Evolutionary conservation across 2,888 invertebrate genomes (phyloP).

Genomic region (Eucriotettix oculatus): DNA sequence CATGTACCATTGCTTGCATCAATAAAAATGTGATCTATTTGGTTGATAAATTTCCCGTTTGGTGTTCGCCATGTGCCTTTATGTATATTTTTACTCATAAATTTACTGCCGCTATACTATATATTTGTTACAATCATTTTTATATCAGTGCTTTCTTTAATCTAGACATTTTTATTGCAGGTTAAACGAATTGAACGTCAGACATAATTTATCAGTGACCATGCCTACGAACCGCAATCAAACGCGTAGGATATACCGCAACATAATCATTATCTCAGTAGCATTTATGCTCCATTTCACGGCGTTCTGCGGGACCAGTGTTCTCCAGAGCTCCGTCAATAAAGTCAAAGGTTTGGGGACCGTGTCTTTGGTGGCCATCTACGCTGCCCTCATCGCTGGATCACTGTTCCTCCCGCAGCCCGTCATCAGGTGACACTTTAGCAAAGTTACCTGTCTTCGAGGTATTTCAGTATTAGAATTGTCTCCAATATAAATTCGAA

Average conservation of each 20-base stretch:
- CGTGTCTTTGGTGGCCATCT: conserved; percentile 68
- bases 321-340: conserved; percentile 73
- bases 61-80: too few relatives aligned
- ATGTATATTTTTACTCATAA: too few relatives aligned
- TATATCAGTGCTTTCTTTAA: too few relatives aligned
- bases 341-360: conserved; percentile 67
- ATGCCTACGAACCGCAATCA: conserved; percentile 30
- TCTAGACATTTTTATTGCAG: too few relatives aligned
- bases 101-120: too few relatives aligned
- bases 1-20: too few relatives aligned
- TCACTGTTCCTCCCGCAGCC: conserved; percentile 77
- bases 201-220: background rate
- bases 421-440: conserved; percentile 26
- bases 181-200: too few relatives aligned
- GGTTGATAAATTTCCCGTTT: too few relatives aligned
- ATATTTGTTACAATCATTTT: too few relatives aligned
- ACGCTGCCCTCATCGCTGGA: conserved; percentile 73
- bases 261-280: conserved; percentile 66
- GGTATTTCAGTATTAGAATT: background rate
- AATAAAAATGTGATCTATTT: too few relatives aligned
- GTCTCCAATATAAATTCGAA: background rate
- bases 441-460: background rate
- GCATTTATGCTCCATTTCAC: conserved; percentile 89
- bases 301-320: conserved; percentile 73
- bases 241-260: conserved; percentile 63